These are phyloP conservation scores for Spodoptera frugiperda DNA, from an alignment of 1,140 invertebrate genomes.

Conservation along the genomic window DNA sequence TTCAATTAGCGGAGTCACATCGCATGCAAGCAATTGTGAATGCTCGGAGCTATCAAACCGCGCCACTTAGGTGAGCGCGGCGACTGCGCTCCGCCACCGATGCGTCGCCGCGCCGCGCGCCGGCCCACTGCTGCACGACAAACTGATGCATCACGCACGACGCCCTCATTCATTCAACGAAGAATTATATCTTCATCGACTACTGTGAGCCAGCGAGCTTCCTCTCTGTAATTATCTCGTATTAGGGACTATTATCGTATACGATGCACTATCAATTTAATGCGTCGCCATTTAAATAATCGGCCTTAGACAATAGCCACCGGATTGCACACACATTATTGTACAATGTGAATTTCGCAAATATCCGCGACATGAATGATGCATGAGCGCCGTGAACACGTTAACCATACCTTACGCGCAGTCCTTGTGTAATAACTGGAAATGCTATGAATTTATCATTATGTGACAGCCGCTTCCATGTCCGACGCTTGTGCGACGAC, in stretches of 20 bases:
- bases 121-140: conserved; percentile 41
- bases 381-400: conserved; percentile 48
- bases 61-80: conserved; percentile 28
- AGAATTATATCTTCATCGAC: conserved; percentile 74
- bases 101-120: conserved; percentile 16
- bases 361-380: conserved; percentile 56
- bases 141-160: conserved; percentile 60
- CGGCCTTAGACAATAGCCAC: conserved; percentile 64
- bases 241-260: conserved; percentile 70
- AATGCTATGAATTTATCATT: conserved; percentile 49
- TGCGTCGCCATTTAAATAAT: conserved; percentile 68
- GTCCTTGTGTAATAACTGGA: conserved; percentile 46
- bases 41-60: conserved; percentile 39
- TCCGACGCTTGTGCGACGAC: conserved; percentile 12
- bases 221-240: conserved; percentile 69
- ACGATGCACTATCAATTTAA: conserved; percentile 70
- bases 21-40: conserved; percentile 57
- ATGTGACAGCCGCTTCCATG: conserved; percentile 28
- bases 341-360: conserved; percentile 58
- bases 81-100: conserved; percentile 29
- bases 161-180: conserved; percentile 66
- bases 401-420: conserved; percentile 43
- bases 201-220: conserved; percentile 56
- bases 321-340: conserved; percentile 54
- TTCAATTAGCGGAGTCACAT: conserved; percentile 51